These are phyloP conservation scores for Callaeas wilsoni DNA, from an alignment of 2,113 vertebrate genomes.

Conservation along the genomic window DNA sequence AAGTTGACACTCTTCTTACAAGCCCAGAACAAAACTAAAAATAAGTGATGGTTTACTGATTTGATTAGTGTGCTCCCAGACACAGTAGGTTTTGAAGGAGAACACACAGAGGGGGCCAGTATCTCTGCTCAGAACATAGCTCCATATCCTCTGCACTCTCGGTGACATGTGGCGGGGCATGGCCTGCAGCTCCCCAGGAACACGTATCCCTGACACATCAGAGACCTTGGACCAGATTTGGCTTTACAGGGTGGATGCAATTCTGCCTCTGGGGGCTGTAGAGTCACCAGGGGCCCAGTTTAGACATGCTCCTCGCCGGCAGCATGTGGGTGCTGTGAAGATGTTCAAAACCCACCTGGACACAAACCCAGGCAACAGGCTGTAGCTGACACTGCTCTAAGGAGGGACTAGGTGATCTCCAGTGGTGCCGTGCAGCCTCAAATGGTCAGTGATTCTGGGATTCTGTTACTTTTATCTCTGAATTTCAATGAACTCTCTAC, in stretches of 20 bases:
- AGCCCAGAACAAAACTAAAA: background rate
- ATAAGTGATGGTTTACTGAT: background rate
- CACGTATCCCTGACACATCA: background rate
- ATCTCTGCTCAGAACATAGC: background rate
- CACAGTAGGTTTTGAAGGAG: background rate
- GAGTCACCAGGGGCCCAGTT: background rate
- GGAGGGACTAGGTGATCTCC: background rate
- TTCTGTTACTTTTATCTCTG: background rate
- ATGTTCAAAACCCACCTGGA: background rate
- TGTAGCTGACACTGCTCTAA: background rate
- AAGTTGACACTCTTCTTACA: background rate
- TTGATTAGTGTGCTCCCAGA: background rate
- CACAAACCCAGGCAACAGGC: rapidly evolving
- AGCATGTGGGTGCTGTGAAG: background rate
- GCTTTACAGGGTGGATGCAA: background rate
- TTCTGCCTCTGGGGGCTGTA: background rate
- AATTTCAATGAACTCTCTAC: background rate
- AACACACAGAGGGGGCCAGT: background rate
- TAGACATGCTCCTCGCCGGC: rapidly evolving
- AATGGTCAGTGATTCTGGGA: background rate
- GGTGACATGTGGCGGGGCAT: rapidly evolving
- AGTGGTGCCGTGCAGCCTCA: background rate
- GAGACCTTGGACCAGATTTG: background rate
- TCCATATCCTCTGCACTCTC: background rate
- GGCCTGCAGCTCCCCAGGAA: background rate